Evolutionary conservation across 1,140 invertebrate species (phyloP), one percentile per base, ranked within the genome.

Genomic region (Ceratosolen fusciceps): DNA sequence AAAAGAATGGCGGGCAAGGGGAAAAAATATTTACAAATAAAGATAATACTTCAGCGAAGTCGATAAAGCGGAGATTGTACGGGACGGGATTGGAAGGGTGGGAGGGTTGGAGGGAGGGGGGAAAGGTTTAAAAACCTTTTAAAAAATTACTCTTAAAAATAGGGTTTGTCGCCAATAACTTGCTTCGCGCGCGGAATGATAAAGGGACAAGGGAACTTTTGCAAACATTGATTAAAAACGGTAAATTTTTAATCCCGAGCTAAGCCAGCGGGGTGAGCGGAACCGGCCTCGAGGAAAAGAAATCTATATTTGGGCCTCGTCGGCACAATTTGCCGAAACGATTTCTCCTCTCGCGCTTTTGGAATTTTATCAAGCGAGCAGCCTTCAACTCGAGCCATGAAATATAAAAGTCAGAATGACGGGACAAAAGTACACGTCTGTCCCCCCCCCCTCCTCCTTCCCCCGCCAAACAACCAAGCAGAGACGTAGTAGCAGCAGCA

Each of bases 201-300:
- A 58, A 60, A 52, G 14, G 58, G 26, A 0, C 10, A 16, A 58
- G 74, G 65, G 81, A 76, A 81, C 73, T 82, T 82, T 81, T 56
- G 68, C 58, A 60, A 67, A 74, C 43, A 62, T 77, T 68, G 72
- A 79, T 79, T 74, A 70, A 58, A 74, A 74, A 47, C 14, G n/a
- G 37, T 74, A 74, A 79, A 74, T 79, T 72, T 79, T 79, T 79
- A 68, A 68, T 68, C 71, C 24, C 2, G 7, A 56, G 19, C 26
- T 10, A 31, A 34, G 19, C n/a, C n/a, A 0, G n/a, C 1, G n/a
- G n/a, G n/a, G n/a, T n/a, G 7, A 56, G 19, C 26, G 10, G 43
- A 34, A 26, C n/a, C n/a, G 0, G n/a, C 1, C 34, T 4, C 21
- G 0, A n/a, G 24, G 47, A 21, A 39, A 10, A 34, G 43, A 47